phyloP scores from a whole-genome alignment of 2,888 invertebrate species.

The Rotaria magnacalcarata region DNA sequence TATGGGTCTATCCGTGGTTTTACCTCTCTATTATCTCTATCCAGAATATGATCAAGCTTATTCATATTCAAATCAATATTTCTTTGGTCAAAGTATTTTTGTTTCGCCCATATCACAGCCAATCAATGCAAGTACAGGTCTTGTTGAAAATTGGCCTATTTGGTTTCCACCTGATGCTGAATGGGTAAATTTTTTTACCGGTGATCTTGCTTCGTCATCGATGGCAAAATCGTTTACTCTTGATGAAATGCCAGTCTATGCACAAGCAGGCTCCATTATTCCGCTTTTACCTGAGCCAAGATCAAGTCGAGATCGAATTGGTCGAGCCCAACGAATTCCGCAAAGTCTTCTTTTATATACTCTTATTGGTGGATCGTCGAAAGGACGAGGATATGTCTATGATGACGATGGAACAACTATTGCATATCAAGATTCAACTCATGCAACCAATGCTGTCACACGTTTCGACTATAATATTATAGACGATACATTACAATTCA shows the following conservation, averaged over 20 bases:
- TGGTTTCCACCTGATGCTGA: conserved; percentile 6
- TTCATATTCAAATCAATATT: conserved; percentile 16
- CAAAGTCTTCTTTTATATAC: neutral
- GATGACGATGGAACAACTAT: neutral
- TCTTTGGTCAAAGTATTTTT: neutral
- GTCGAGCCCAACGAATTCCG: neutral
- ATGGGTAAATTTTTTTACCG: conserved; percentile 23
- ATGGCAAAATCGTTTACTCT: neutral
- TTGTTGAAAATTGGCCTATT: conserved; percentile 3
- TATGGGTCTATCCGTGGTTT: neutral
- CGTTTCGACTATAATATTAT: neutral
- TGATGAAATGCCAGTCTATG: conserved; percentile 25
- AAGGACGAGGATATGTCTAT: neutral
- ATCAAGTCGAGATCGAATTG: neutral
- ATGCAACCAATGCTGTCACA: neutral
- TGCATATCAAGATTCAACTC: neutral
- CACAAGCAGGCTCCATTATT: neutral
- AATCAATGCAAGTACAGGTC: neutral
- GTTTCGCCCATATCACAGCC: conserved; percentile 21
- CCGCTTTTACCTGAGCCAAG: neutral
- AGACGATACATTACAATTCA: neutral
- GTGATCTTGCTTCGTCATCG: neutral
- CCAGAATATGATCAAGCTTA: conserved; percentile 27
- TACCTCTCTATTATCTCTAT: neutral
- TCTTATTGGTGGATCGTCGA: neutral